These are phyloP conservation scores for Aleadryas rufinucha DNA, from an alignment of 2,113 vertebrate genomes.

Conservation along the genomic window DNA sequence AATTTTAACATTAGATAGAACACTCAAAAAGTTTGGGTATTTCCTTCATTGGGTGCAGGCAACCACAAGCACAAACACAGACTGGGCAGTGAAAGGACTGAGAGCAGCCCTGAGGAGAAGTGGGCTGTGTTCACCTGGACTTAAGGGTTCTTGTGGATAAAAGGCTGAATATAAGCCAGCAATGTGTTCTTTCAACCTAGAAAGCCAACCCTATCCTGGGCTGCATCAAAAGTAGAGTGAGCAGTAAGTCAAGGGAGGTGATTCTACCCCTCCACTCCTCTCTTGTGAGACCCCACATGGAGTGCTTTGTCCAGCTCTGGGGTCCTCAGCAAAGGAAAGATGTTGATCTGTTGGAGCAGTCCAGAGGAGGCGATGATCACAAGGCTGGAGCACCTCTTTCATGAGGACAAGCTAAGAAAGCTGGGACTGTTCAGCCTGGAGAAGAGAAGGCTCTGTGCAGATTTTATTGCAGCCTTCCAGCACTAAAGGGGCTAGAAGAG, in stretches of 20 bases:
- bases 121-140: neutral
- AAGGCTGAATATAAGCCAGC: neutral
- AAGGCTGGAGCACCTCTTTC: neutral
- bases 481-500: too few relatives aligned
- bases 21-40: neutral
- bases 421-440: neutral
- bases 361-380: neutral
- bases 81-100: neutral
- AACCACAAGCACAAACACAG: neutral
- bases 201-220: neutral
- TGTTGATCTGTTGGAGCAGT: rapidly evolving
- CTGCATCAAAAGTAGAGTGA: neutral
- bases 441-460: neutral
- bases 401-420: neutral
- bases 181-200: neutral
- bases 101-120: neutral
- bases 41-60: neutral
- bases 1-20: neutral
- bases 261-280: neutral
- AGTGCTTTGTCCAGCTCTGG: neutral
- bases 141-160: neutral
- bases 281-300: neutral
- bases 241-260: neutral
- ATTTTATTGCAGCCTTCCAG: neutral
- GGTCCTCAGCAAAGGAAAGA: neutral